These are phyloP conservation scores for Drosophila oshimai DNA, from an alignment of 1,140 invertebrate species.

Conservation along the genomic window DNA sequence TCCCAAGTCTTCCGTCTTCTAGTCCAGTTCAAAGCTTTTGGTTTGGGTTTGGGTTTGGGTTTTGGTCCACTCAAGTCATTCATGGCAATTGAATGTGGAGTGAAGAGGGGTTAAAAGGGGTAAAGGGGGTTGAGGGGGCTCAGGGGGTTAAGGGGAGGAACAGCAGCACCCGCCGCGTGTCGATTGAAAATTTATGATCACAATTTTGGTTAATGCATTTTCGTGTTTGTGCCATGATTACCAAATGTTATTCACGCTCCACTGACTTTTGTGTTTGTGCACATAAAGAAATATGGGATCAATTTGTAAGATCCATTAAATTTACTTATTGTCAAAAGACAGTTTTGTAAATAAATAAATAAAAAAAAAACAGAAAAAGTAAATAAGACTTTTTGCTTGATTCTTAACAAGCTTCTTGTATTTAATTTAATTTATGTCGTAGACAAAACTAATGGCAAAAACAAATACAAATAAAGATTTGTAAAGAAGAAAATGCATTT, in stretches of 20 bases:
- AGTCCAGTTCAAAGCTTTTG: conserved; percentile 60
- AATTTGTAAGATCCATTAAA: background rate
- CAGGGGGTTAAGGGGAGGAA: conserved; percentile 35
- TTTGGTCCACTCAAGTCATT: conserved; percentile 64
- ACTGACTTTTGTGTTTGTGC: conserved; percentile 40
- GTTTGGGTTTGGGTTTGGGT: too few relatives aligned
- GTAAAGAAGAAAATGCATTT: too few relatives aligned
- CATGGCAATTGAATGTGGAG: conserved; percentile 51
- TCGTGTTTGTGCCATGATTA: conserved; percentile 81
- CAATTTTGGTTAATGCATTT: conserved; percentile 82
- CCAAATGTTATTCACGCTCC: conserved; percentile 81
- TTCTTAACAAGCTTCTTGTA: too few relatives aligned
- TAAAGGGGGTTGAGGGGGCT: background rate
- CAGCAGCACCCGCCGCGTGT: conserved; percentile 79
- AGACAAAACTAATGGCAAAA: too few relatives aligned
- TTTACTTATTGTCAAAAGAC: too few relatives aligned
- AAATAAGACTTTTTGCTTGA: too few relatives aligned
- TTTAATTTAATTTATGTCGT: too few relatives aligned
- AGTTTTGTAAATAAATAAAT: background rate
- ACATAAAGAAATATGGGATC: background rate
- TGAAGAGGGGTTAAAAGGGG: conserved; percentile 5
- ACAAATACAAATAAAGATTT: too few relatives aligned
- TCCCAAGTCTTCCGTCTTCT: conserved; percentile 48
- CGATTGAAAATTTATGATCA: conserved; percentile 81
- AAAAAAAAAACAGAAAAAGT: background rate